Conservation (phyloP, 2,888 invertebrate species). For the Synergus gifuensis region DNA sequence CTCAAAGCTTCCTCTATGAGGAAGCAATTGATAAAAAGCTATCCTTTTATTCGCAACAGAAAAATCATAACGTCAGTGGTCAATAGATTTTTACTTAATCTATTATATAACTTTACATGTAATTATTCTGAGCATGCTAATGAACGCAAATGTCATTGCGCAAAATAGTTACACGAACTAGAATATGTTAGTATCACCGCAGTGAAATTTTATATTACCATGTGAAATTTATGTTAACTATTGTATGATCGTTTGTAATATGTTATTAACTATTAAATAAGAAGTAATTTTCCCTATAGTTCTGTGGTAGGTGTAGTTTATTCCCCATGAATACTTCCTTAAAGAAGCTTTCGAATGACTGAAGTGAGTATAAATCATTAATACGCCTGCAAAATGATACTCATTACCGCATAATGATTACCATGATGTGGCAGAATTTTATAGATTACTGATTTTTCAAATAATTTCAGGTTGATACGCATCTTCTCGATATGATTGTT, state of each 20-base stretch:
- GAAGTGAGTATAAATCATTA: conserved; percentile 18
- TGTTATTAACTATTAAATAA: not conserved
- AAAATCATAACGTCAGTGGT: too few relatives aligned
- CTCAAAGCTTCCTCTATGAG: too few relatives aligned
- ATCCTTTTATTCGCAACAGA: too few relatives aligned
- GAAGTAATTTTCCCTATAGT: not conserved
- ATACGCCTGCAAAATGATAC: conserved; percentile 16
- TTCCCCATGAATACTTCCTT: not conserved
- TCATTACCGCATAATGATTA: not conserved
- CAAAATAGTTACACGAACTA: conserved; percentile 7
- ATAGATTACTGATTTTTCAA: not conserved
- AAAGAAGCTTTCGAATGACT: not conserved
- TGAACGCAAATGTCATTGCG: conserved; percentile 14
- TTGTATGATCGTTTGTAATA: conserved; percentile 1
- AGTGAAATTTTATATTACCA: conserved; percentile 1
- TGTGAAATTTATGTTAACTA: not conserved
- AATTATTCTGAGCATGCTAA: conserved; percentile 7
- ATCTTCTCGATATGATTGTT: conserved; percentile 13
- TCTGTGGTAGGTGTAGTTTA: not conserved
- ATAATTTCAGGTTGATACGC: not conserved
- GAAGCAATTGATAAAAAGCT: too few relatives aligned
- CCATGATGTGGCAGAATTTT: not conserved
- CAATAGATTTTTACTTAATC: too few relatives aligned
- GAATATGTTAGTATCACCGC: conserved; percentile 14
- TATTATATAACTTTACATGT: not conserved